Evolutionary conservation across 1,140 invertebrate genomes (phyloP).

Genomic region (Elymnias hypermnestra): DNA sequence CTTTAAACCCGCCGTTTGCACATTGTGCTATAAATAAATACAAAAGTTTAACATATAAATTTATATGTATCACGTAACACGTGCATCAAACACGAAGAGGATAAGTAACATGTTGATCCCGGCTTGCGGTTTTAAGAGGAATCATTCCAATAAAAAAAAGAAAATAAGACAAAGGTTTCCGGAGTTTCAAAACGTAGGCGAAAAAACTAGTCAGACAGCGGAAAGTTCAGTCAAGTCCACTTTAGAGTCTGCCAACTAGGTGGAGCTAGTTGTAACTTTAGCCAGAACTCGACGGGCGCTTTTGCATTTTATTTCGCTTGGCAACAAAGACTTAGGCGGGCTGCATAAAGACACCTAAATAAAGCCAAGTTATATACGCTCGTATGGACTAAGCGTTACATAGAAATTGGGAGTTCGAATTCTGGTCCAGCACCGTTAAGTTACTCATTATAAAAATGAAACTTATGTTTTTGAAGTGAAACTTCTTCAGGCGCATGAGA

Average conservation of each 20-base stretch:
- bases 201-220: slow-evolving; percentile 15
- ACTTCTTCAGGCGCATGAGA: too few species aligned
- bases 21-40: too few species aligned
- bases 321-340: slow-evolving; percentile 15
- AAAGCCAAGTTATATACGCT: slow-evolving; percentile 1
- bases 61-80: too few species aligned
- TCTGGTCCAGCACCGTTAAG: too few species aligned
- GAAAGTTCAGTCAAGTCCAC: slow-evolving; percentile 14
- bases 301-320: slow-evolving; percentile 13
- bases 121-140: neutral
- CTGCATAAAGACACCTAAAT: slow-evolving; percentile 17
- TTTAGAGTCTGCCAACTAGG: slow-evolving; percentile 16
- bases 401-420: neutral
- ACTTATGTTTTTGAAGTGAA: too few species aligned
- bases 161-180: neutral
- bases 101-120: too few species aligned
- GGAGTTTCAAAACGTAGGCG: slow-evolving; percentile 9
- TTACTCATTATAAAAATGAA: too few species aligned
- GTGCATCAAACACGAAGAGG: too few species aligned
- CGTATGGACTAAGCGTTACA: neutral
- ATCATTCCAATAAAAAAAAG: neutral
- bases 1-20: too few species aligned
- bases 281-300: slow-evolving; percentile 3
- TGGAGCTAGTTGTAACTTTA: slow-evolving; percentile 18
- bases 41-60: too few species aligned